These are phyloP conservation scores for Felis chaus DNA, from an alignment of 2,113 vertebrate genomes.

Conservation along the genomic window DNA sequence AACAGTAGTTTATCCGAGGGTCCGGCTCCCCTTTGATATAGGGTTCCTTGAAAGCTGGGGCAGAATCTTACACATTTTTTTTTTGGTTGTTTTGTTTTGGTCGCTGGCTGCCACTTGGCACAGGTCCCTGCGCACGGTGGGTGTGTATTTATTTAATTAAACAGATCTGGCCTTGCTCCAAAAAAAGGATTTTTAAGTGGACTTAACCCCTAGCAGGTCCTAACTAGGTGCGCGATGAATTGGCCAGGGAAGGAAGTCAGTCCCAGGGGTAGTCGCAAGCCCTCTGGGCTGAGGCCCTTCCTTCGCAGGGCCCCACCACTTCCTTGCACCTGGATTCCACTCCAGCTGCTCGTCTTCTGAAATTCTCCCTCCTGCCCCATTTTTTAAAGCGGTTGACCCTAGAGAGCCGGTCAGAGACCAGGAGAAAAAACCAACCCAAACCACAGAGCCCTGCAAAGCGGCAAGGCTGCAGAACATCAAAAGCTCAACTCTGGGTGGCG, in stretches of 20 bases:
- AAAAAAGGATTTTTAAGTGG: conserved; percentile 49
- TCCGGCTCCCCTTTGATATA: neutral
- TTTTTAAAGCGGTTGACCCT: neutral
- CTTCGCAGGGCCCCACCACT: neutral
- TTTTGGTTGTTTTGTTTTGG: conserved; percentile 26
- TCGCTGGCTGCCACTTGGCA: conserved; percentile 48
- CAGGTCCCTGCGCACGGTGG: neutral
- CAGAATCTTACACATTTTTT: neutral
- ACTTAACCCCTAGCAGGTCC: conserved; percentile 26
- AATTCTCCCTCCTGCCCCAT: neutral
- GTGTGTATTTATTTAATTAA: conserved; percentile 73
- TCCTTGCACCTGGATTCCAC: neutral
- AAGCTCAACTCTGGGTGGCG: neutral
- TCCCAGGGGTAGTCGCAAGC: neutral
- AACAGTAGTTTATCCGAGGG: neutral
- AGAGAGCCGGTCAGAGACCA: neutral
- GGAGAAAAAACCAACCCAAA: neutral
- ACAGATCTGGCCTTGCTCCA: conserved; percentile 61
- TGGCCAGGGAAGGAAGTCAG: neutral
- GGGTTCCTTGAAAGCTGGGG: conserved; percentile 70
- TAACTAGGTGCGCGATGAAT: neutral
- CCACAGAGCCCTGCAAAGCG: neutral
- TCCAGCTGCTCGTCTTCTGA: neutral
- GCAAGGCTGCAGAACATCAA: neutral
- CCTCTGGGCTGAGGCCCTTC: neutral